phyloP scores from a whole-genome alignment of 2,888 invertebrate species.

The Leucania comma region DNA sequence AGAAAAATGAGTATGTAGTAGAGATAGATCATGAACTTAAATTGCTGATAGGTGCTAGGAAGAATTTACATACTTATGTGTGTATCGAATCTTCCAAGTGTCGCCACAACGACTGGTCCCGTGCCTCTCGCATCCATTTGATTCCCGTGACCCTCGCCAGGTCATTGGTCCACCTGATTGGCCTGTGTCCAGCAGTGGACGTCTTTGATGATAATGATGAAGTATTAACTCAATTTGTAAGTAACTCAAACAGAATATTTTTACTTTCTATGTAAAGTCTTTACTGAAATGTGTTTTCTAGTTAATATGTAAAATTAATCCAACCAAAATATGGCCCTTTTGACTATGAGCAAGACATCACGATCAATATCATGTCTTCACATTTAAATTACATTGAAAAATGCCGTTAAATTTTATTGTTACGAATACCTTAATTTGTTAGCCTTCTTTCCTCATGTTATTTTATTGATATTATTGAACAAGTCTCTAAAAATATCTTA shows the following conservation, averaged over 20 bases:
- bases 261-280: no score
- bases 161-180: no score
- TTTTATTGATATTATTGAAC: slow-evolving; percentile 48
- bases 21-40: background rate
- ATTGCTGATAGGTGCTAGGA: background rate
- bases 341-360: slow-evolving; percentile 25
- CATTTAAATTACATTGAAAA: slow-evolving; percentile 25
- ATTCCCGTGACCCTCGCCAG: no score
- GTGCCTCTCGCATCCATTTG: no score
- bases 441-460: slow-evolving; percentile 25
- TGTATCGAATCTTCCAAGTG: no score
- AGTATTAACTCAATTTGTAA: no score
- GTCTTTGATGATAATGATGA: no score
- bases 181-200: no score
- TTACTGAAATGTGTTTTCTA: background rate
- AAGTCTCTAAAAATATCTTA: slow-evolving; percentile 38
- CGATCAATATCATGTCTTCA: slow-evolving; percentile 3
- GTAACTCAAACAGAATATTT: no score
- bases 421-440: slow-evolving; percentile 24
- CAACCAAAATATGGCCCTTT: background rate
- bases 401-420: slow-evolving; percentile 37
- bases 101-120: no score
- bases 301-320: background rate
- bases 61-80: no score
- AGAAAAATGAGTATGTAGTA: no score